Base-by-base conservation (phyloP, 1,140 invertebrate species). In the Adelges cooleyi region DNA sequence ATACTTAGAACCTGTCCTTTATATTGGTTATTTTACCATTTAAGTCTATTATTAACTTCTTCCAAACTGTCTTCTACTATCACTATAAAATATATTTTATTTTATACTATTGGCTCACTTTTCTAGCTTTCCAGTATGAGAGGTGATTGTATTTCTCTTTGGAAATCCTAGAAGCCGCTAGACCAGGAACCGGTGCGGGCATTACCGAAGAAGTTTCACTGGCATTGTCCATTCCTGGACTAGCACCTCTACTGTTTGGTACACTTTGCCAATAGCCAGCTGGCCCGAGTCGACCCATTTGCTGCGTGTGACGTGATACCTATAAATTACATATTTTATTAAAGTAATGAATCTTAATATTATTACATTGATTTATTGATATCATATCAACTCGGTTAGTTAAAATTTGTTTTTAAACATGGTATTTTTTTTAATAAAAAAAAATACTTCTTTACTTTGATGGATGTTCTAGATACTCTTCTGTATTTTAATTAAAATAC, bases 71-170 rank as follows among this genome's bases (percentile, higher is more conserved):
- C 15, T 17, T 4, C 5, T 22, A 40, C 11, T 33, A 11, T 33
- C 11, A 33, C 29, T 6, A 33, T 33, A 48, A 48, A 6, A n/a
- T n/a, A 48, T 48, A 17, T 48, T 22, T 48, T 22, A 48, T 5
- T 17, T 17, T n/a, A 17, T 33, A 33, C 29, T 33, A 6, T 33
- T 33, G 29, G 48, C 56, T 68, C 50, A 71, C 70, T 65, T 70
- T 71, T 66, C 86, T 79, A 0, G 90, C 90, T 68, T 87, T 82
- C 88, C 89, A 92, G 71, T 89, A 90, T 44, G 86, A 87, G 38
- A 90, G 80, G 74, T 90, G 88, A 65, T 83, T 84, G 74, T 89
- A 89, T 66, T 72, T 72, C 1, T 67, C 65, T 40, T 54, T 65
- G 50, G 44, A 62, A 10, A 56, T 68, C 67, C 25, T 67, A 42